A percentile compares a stretch with the other conserved stretches of the same genome.
Conservation (phyloP, 2,797 vertebrate genomes). For the Oophaga sylvatica region DNA sequence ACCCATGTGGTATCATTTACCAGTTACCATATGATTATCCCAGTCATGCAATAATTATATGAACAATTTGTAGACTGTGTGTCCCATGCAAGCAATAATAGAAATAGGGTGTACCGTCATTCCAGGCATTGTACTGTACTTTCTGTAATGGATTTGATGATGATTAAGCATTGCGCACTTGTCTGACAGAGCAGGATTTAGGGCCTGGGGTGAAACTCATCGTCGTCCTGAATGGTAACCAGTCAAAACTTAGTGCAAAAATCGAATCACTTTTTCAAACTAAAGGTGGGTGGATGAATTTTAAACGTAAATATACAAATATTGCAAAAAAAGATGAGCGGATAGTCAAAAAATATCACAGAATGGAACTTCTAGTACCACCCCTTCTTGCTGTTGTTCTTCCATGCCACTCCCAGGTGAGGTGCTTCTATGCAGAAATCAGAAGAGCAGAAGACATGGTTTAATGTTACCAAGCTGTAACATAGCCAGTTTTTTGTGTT, state of each 20-base stretch:
- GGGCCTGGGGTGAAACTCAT: not conserved
- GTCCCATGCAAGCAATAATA: not conserved
- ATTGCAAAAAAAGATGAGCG: not conserved
- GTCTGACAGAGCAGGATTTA: not conserved
- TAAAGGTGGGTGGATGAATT: not conserved
- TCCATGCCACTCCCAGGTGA: too few relatives aligned
- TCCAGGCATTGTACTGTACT: constrained; percentile 12
- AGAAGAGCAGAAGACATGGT: not conserved
- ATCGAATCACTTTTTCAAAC: not conserved
- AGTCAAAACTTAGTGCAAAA: not conserved
- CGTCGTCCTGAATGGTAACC: not conserved
- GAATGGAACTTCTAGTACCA: not conserved
- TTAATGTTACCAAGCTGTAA: not conserved
- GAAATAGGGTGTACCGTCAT: not conserved
- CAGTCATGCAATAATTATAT: constrained; percentile 16
- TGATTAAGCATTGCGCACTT: constrained; percentile 15
- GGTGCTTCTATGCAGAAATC: not conserved
- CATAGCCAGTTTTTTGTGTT: too few relatives aligned
- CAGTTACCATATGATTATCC: constrained; percentile 3
- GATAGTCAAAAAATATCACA: not conserved
- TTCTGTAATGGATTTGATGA: constrained; percentile 14
- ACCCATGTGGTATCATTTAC: not conserved
- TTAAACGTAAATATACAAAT: not conserved
- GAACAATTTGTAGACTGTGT: constrained; percentile 18
- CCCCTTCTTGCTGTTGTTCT: too few relatives aligned